Evolutionary conservation across 2,888 invertebrate genomes (phyloP).

Genomic region (Chaitophorus viminalis): DNA sequence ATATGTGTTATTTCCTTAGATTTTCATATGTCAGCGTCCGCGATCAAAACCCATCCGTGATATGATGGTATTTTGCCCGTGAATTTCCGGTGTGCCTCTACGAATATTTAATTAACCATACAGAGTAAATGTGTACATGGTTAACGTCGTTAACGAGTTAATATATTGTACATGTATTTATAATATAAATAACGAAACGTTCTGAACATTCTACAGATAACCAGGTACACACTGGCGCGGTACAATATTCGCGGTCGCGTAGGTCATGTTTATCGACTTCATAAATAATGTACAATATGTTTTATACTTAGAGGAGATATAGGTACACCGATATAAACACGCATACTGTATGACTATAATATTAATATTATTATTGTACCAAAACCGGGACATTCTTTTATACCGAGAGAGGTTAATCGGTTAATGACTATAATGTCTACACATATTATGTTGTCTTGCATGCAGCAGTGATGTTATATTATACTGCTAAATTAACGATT

Average conservation of each 20-base stretch:
- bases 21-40: too few species aligned
- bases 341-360: background rate
- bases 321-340: too few species aligned
- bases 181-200: background rate
- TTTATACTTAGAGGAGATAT: too few species aligned
- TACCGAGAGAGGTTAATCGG: too few species aligned
- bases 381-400: background rate
- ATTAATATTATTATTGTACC: background rate
- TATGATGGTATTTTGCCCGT: too few species aligned
- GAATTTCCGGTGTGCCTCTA: background rate
- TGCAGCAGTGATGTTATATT: too few species aligned
- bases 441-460: too few species aligned
- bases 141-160: background rate
- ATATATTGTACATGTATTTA: background rate
- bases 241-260: background rate
- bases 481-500: background rate
- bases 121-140: background rate
- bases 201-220: background rate
- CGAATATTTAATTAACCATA: too few species aligned
- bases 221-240: background rate
- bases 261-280: background rate
- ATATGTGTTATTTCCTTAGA: too few species aligned
- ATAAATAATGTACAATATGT: background rate
- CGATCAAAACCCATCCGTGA: too few species aligned
- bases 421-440: too few species aligned